Conservation (phyloP, 2,888 invertebrate species). For the Oscheius sp. region DNA sequence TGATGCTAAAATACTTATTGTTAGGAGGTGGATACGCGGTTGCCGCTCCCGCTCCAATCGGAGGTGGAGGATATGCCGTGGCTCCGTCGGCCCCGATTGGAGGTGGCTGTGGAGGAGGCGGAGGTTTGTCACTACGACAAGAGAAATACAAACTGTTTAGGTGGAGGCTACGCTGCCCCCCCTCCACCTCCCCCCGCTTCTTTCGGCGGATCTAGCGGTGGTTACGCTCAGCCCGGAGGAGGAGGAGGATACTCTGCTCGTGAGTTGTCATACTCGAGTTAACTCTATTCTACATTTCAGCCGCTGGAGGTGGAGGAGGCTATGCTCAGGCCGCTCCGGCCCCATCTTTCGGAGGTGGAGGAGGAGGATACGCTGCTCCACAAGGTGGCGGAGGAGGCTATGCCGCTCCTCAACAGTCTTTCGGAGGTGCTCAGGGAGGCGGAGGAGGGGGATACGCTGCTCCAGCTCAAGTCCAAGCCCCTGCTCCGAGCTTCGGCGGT, state of each 20-base stretch:
- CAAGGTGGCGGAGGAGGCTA: slow-evolving; percentile 20
- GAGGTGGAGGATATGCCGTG: slow-evolving; percentile 41
- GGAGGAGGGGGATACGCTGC: slow-evolving; percentile 4
- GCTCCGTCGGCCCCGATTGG: slow-evolving; percentile 11
- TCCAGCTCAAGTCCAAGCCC: slow-evolving; percentile 10
- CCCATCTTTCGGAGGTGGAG: slow-evolving; percentile 17
- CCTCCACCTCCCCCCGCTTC: slow-evolving; percentile 33
- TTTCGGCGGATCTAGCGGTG: not conserved
- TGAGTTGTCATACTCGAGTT: not conserved
- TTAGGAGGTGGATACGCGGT: slow-evolving; percentile 25
- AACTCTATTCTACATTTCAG: not conserved
- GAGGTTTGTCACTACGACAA: not conserved
- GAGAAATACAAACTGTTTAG: not conserved
- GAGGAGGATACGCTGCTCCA: slow-evolving; percentile 30
- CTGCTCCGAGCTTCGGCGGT: too few relatives aligned
- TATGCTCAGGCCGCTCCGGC: slow-evolving; percentile 26
- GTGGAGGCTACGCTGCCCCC: slow-evolving; percentile 33
- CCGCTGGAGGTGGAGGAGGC: slow-evolving; percentile 29
- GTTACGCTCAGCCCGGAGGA: slow-evolving; percentile 15
- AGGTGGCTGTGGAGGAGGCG: slow-evolving; percentile 11
- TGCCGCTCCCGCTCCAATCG: slow-evolving; percentile 44
- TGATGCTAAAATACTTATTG: too few relatives aligned
- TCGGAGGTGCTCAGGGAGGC: not conserved
- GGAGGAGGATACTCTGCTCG: slow-evolving; percentile 4
- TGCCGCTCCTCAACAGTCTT: not conserved